Percentiles rank a stretch among this genome's conserved stretches.
Evolutionary conservation across 53 echinoderm and acorn worm genomes (phyloP).

Genomic region (Arbacia lixula): DNA sequence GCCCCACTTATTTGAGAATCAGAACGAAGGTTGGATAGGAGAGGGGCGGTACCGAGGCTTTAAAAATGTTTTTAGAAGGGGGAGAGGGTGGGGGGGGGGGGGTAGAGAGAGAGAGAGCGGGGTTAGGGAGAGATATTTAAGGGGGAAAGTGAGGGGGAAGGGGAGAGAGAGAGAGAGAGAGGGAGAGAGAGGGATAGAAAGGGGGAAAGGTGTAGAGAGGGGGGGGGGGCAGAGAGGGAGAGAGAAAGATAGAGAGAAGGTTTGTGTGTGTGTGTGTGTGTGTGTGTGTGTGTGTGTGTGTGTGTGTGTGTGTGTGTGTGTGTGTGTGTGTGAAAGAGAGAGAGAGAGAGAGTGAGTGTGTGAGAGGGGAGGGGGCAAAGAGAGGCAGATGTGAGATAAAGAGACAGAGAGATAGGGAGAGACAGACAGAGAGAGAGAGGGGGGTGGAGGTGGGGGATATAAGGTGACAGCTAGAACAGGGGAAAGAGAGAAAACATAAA

Average conservation of each 20-base stretch:
- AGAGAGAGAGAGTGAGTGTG: neutral
- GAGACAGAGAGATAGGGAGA: neutral
- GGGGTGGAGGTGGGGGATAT: too few species aligned
- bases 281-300: neutral
- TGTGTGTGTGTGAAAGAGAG: neutral
- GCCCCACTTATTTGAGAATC: too few species aligned
- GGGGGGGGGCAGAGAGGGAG: neutral
- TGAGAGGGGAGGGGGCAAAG: neutral
- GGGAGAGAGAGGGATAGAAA: neutral
- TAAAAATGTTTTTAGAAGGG: too few species aligned
- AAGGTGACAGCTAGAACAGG: neutral
- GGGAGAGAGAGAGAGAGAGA: neutral
- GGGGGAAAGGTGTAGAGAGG: neutral
- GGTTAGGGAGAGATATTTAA: neutral
- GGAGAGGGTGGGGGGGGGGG: neutral
- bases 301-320: neutral
- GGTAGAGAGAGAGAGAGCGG: neutral
- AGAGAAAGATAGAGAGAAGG: neutral
- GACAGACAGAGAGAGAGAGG: neutral
- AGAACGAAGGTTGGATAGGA: too few species aligned
- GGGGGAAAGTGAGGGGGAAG: neutral
- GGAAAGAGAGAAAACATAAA: neutral
- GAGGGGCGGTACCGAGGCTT: too few species aligned
- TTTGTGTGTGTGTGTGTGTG: neutral
- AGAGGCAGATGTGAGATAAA: neutral